A percentile compares a stretch with the other conserved stretches of the same genome.
Evolutionary conservation across 2,888 invertebrate genomes (phyloP).

Genomic region (Leucoma salicis): DNA sequence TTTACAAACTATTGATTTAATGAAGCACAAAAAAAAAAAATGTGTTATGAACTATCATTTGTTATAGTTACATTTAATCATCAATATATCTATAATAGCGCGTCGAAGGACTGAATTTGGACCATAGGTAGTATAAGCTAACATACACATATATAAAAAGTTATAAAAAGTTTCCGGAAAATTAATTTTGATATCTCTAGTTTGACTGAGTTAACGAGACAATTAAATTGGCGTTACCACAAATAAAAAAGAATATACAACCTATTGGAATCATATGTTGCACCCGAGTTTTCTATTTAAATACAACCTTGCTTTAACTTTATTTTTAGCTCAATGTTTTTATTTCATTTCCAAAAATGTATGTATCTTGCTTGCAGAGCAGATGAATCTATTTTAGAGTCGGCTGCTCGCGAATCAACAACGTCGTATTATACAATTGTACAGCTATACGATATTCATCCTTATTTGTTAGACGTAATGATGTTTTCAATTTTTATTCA

Average conservation of each 20-base stretch:
- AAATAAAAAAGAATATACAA: constrained; percentile 46
- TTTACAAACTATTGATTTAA: too few relatives aligned
- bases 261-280: constrained; percentile 46
- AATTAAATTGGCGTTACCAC: constrained; percentile 27
- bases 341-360: constrained; percentile 81
- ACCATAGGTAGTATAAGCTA: too few relatives aligned
- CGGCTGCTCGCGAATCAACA: constrained; percentile 53
- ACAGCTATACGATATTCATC: constrained; percentile 51
- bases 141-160: too few relatives aligned
- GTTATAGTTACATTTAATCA: too few relatives aligned
- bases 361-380: constrained; percentile 69
- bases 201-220: constrained; percentile 29
- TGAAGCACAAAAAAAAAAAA: too few relatives aligned
- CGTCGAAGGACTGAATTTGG: too few relatives aligned
- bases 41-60: too few relatives aligned
- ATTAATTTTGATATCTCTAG: constrained; percentile 25
- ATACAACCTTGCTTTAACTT: constrained; percentile 59
- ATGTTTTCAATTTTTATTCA: constrained; percentile 37
- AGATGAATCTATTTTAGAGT: constrained; percentile 69
- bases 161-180: neutral
- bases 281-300: constrained; percentile 49
- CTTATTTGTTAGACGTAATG: constrained; percentile 38
- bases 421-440: constrained; percentile 54
- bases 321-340: constrained; percentile 68
- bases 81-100: too few relatives aligned